These are phyloP conservation scores for Rana temporaria DNA, from an alignment of 2,113 vertebrate genomes.

Conservation along the genomic window DNA sequence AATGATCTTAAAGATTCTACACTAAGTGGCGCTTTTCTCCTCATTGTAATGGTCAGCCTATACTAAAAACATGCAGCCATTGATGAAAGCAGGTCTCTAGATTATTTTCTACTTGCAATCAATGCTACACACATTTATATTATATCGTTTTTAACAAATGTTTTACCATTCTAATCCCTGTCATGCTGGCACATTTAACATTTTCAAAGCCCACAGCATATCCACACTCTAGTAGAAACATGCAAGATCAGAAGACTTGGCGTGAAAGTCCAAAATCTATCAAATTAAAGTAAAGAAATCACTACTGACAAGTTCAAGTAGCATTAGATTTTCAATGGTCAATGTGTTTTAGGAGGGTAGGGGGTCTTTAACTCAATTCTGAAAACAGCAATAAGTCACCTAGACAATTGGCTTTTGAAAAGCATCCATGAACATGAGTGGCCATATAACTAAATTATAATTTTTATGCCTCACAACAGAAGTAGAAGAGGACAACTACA, in stretches of 20 bases:
- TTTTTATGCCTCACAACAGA: constrained; percentile 4
- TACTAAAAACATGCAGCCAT: no score
- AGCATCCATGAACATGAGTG: constrained; percentile 34
- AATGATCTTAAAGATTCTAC: no score
- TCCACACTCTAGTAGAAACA: constrained; percentile 1
- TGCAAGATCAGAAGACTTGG: constrained; percentile 1
- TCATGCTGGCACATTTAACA: not conserved
- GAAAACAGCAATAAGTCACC: constrained; percentile 42
- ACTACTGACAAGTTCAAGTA: constrained; percentile 20
- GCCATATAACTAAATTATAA: not conserved
- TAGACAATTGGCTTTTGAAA: constrained; percentile 53
- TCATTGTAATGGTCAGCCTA: no score
- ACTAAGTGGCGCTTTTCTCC: no score
- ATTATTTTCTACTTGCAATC: not conserved
- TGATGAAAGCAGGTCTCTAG: no score
- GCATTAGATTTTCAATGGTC: constrained; percentile 21
- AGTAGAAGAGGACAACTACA: not conserved
- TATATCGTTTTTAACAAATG: not conserved
- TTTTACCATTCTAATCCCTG: not conserved
- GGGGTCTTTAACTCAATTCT: constrained; percentile 29
- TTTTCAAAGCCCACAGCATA: not conserved
- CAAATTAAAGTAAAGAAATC: constrained; percentile 3
- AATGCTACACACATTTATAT: not conserved
- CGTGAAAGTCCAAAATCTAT: constrained; percentile 10
- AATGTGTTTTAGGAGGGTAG: constrained; percentile 30